These are phyloP conservation scores for Kryptolebias ocellatus DNA, from an alignment of 2,797 vertebrate species.

Conservation along the genomic window DNA sequence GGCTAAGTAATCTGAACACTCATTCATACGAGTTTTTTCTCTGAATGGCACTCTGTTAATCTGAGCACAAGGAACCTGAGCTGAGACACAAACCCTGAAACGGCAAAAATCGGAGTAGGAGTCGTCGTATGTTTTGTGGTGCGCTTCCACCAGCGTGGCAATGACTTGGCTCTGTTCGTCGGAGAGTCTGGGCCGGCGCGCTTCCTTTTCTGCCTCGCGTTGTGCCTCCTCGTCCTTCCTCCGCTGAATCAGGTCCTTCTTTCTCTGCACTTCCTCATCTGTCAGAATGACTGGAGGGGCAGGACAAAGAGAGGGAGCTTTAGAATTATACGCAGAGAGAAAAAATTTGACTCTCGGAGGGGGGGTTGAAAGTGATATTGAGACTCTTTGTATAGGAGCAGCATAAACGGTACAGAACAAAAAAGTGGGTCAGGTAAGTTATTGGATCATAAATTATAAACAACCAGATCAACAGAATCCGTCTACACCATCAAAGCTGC, in stretches of 20 bases:
- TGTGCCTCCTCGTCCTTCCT: conserved; percentile 94
- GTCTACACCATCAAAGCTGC: conserved; percentile 4
- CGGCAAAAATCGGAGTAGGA: conserved; percentile 92
- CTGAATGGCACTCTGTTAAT: neutral
- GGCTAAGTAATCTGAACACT: too few relatives aligned
- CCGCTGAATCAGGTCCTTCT: conserved; percentile 93
- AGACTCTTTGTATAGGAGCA: conserved; percentile 1
- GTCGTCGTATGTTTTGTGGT: conserved; percentile 94
- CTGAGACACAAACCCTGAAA: conserved; percentile 86
- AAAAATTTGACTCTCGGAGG: neutral
- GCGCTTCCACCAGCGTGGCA: conserved; percentile 88
- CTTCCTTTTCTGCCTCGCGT: conserved; percentile 88
- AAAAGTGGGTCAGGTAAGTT: neutral
- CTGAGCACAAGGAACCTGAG: neutral
- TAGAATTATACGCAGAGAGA: neutral
- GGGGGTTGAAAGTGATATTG: neutral
- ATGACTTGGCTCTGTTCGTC: conserved; percentile 93
- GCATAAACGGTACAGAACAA: conserved; percentile 9
- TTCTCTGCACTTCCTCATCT: conserved; percentile 96
- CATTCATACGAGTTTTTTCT: neutral
- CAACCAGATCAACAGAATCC: conserved; percentile 3
- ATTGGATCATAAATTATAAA: conserved; percentile 4
- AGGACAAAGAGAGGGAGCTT: conserved; percentile 12
- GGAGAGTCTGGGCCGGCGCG: conserved; percentile 86
- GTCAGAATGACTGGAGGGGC: conserved; percentile 92